These are phyloP conservation scores for Philotrypesis tridentata DNA, from an alignment of 1,140 invertebrate genomes.

Conservation along the genomic window DNA sequence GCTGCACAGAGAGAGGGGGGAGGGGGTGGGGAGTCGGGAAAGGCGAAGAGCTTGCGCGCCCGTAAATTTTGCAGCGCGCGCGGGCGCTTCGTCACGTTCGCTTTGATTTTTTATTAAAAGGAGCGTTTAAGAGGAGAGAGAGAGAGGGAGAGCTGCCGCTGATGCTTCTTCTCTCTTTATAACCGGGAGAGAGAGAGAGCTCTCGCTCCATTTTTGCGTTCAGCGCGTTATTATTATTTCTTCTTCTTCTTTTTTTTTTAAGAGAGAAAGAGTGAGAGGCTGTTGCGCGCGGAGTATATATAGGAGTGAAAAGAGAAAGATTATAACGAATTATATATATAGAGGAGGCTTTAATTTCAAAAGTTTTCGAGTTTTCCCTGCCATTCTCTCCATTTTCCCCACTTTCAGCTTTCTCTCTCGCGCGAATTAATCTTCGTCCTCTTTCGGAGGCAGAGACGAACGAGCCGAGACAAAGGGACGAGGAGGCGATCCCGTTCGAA, in stretches of 20 bases:
- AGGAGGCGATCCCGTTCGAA: not conserved
- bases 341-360: constrained; percentile 22
- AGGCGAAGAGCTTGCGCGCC: constrained; percentile 12
- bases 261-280: no score
- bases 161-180: constrained; percentile 7
- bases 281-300: no score
- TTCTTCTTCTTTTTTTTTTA: not conserved
- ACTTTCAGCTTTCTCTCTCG: not conserved
- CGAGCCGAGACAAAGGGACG: not conserved
- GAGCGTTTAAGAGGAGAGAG: constrained; percentile 9
- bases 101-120: constrained; percentile 45
- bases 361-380: constrained; percentile 11
- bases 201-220: constrained; percentile 23
- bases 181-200: no score
- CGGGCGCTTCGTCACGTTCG: constrained; percentile 34
- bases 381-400: not conserved
- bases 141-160: constrained; percentile 16
- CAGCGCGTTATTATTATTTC: not conserved
- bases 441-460: constrained; percentile 10
- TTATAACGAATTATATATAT: constrained; percentile 22
- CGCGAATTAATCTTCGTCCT: constrained; percentile 26
- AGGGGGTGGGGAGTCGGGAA: no score
- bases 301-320: no score
- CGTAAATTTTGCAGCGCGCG: constrained; percentile 26
- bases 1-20: not conserved